A percentile compares a stretch with the other conserved stretches of the same genome.
phyloP scores from a whole-genome alignment of 2,888 invertebrate species.

The Brenthis ino region DNA sequence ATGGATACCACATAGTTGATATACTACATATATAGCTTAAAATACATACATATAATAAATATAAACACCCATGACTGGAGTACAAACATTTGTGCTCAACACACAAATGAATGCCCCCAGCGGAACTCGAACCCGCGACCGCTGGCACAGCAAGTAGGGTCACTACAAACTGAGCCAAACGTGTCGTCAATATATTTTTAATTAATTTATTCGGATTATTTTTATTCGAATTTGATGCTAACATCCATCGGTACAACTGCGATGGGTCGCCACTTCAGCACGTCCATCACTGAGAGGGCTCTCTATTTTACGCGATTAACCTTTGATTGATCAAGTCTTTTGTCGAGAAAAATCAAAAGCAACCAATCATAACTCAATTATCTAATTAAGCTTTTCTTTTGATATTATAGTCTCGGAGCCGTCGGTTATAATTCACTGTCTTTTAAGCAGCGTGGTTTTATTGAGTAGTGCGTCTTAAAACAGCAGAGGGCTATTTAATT shows the following conservation, averaged over 20 bases:
- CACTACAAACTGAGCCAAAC: too few species aligned
- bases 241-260: constrained; percentile 16
- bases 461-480: too few species aligned
- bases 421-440: too few species aligned
- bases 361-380: constrained; percentile 2
- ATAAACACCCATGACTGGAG: too few species aligned
- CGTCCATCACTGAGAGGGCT: constrained; percentile 47
- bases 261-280: constrained; percentile 54
- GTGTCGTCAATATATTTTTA: neutral
- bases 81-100: too few species aligned
- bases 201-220: constrained; percentile 11
- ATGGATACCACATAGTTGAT: too few species aligned
- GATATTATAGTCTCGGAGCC: neutral
- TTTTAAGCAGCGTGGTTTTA: too few species aligned
- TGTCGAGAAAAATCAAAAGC: constrained; percentile 10
- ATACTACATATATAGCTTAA: too few species aligned
- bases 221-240: constrained; percentile 22
- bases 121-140: too few species aligned
- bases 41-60: too few species aligned
- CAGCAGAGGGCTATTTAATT: too few species aligned
- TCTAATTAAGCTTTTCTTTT: neutral
- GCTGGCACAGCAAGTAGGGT: too few species aligned
- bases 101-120: neutral
- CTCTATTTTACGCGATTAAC: constrained; percentile 19
- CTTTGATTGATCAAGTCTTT: constrained; percentile 23